Evolutionary conservation across 2,113 vertebrate species (phyloP).

Genomic region (Nibea coibor): DNA sequence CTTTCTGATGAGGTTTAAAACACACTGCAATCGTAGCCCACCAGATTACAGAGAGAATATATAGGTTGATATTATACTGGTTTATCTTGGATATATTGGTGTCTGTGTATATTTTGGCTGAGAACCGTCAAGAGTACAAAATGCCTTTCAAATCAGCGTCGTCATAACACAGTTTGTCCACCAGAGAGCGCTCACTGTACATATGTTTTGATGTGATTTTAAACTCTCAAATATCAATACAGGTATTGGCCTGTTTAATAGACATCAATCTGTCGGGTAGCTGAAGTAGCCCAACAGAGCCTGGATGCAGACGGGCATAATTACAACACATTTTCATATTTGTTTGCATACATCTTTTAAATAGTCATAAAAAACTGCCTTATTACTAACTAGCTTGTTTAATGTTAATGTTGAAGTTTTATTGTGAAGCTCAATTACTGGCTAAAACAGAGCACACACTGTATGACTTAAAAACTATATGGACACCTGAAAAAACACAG

Average conservation of each 20-base stretch:
- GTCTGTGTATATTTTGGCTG: not conserved
- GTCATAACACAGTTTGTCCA: slow-evolving; percentile 32
- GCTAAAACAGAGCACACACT: no score
- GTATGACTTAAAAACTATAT: no score
- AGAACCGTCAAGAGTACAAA: not conserved
- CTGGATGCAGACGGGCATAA: no score
- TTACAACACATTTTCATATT: no score
- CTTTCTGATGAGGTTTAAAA: not conserved
- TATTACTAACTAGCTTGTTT: not conserved
- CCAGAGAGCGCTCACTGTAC: slow-evolving; percentile 26
- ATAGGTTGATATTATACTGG: no score
- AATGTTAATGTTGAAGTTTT: not conserved
- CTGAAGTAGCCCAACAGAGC: not conserved
- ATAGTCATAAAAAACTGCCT: no score
- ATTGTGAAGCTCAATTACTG: not conserved
- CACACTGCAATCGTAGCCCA: not conserved
- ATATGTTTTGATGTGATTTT: not conserved
- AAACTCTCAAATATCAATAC: not conserved
- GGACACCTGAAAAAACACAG: no score
- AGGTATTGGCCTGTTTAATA: not conserved
- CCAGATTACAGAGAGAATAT: not conserved
- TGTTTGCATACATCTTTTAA: no score
- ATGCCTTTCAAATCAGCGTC: not conserved
- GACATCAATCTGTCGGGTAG: not conserved
- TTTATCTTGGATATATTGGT: not conserved